Base-by-base conservation (phyloP, 2,888 invertebrate species). In the Dendrolimus pini region DNA sequence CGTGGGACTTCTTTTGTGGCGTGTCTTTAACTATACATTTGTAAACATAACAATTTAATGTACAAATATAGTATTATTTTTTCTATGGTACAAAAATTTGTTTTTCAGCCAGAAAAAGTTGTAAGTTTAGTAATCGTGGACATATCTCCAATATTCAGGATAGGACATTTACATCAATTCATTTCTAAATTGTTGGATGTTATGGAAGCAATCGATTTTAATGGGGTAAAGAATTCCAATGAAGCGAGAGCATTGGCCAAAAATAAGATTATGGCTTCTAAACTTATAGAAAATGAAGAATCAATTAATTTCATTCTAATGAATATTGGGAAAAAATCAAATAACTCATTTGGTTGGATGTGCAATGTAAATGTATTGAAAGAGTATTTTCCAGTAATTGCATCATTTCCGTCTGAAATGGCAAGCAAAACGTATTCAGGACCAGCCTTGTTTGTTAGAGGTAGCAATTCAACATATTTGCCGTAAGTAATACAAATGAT, bases 61-160 rank as follows among this genome's bases (percentile, higher is more conserved):
- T 18, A 18, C 18, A 18, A 30, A 30, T 30, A 30, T 30, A 30
- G 6, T 30, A 30, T 30, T 30, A 30, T 30, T 30, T 30, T 30
- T 30, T 30, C 30, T 6, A 30, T 30, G 30, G 30, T 30, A 6
- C 30, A 30, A 30, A 30, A 3, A 30, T 78, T 0, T 78, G 65
- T 60, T 59, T 65, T 83, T 78, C 72, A 92, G 92, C 93, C 93
- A 14, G 71, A 89, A 56, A 70, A 90, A 63, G 89, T 95, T 1
- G 86, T 93, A 8, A 93, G 93, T 54, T 76, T 95, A 41, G 77
- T 95, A 54, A 91, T 95, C 1, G 92, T 94, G 18, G 95, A 95
- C 69, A 93, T 94, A 66, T 93, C 94, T 1, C 95, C 95, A 0
- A 73, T 91, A 1, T 86, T 92, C 30, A 83, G 84, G 0, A 91